Base-by-base conservation (phyloP, 1,140 invertebrate genomes). In the Zaprionus lachaisei region DNA sequence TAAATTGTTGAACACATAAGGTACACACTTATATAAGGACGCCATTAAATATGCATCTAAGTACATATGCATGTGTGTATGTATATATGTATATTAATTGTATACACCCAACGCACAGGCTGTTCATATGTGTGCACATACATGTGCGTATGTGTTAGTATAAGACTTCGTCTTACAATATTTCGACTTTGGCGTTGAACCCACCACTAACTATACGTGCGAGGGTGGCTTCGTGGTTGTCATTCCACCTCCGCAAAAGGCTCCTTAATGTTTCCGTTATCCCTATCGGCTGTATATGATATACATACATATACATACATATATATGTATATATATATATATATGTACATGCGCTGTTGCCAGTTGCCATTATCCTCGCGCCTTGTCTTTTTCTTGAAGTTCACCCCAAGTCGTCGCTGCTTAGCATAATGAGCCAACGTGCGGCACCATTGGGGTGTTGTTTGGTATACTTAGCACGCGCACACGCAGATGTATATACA, bases 391-490 rank as follows among this genome's bases (percentile, higher is more conserved):
- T 80, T 67, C 77, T 77, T 83, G 44, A 34, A 28, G 37, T 44
- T 65, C 38, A 74, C 80, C 77, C 66, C 77, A 70, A 72, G 76
- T 58, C 58, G 64, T 28, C 74, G 67, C 71, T 78, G 84, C 80
- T 87, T 87, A 89, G 60, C 83, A 87, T 87, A 87, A 87, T 87
- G 83, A 83, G 83, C 15, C 26, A 58, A 24, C 28, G 57, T 31
- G 41, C 34, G 5, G 28, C 69, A 20, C 15, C 22, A 49, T 41
- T 24, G 26, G 64, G 26, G 75, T 77, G 83, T 83, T 47, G 80
- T 63, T 74, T 76, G 62, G 22, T 54, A 61, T 20, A 69, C 57
- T 69, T 44, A 65, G 28, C 28, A 73, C 51, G 49, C 72, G 60
- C 55, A 65, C 41, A 66, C 51, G 38, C 22, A 28, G 34, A n/a